Percentiles rank a stretch among this genome's conserved stretches.
These are phyloP conservation scores for Oreochromis spilurus DNA, from an alignment of 2,113 vertebrate genomes.

Conservation along the genomic window DNA sequence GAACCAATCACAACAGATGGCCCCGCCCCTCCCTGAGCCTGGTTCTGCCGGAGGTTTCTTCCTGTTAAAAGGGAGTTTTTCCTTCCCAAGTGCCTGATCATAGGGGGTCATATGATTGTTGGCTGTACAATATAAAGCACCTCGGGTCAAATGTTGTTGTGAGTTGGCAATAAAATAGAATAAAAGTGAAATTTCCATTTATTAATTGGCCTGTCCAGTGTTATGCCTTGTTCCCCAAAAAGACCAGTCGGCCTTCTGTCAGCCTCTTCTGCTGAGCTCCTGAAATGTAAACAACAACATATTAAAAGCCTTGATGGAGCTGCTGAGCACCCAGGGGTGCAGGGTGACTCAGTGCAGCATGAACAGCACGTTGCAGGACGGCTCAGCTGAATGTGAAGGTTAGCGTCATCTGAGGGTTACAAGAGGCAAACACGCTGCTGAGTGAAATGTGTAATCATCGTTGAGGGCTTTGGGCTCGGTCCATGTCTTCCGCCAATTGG, in stretches of 20 bases:
- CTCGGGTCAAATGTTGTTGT: not conserved
- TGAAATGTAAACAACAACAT: not conserved
- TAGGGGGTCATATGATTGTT: accelerated
- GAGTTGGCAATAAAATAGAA: not conserved
- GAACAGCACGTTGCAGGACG: not conserved
- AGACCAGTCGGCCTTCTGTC: not conserved
- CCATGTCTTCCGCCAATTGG: not conserved
- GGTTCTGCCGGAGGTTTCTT: accelerated
- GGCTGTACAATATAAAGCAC: not conserved
- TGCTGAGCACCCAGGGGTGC: not conserved
- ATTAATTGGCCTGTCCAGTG: not conserved
- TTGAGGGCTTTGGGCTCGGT: not conserved
- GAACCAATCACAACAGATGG: accelerated
- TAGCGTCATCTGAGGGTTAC: not conserved
- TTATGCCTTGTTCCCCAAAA: not conserved
- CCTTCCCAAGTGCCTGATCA: not conserved
- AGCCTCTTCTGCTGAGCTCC: not conserved
- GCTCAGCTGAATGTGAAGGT: constrained; percentile 21
- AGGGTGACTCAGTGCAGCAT: constrained; percentile 10
- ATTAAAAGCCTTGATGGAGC: constrained; percentile 6
- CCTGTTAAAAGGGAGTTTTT: not conserved
- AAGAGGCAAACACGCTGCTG: not conserved
- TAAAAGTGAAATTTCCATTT: not conserved
- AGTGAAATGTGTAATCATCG: not conserved
- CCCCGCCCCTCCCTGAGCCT: not conserved